These are phyloP conservation scores for Crypturellus undulatus DNA, from an alignment of 2,113 vertebrate species.

Conservation along the genomic window DNA sequence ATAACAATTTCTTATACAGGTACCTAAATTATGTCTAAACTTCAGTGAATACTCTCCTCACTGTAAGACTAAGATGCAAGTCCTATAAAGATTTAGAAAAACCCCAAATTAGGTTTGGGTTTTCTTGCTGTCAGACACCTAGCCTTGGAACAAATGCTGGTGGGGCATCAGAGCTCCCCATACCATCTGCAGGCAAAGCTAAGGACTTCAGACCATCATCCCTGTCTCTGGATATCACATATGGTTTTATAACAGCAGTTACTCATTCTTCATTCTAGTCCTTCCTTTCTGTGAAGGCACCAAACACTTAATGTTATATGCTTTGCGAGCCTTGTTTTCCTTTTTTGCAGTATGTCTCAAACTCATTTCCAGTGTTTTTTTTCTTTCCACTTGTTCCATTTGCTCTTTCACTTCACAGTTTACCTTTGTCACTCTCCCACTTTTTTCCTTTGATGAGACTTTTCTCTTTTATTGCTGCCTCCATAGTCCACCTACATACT, in stretches of 20 bases:
- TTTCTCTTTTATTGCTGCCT: neutral
- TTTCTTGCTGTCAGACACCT: neutral
- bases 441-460: neutral
- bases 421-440: neutral
- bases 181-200: neutral
- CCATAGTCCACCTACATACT: neutral
- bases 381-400: neutral
- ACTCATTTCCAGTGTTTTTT: neutral
- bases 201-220: neutral
- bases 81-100: neutral
- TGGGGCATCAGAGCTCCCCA: neutral
- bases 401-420: neutral
- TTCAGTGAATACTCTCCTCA: neutral
- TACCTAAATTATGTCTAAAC: neutral
- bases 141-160: neutral
- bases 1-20: neutral
- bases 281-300: neutral
- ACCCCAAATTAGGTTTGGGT: neutral
- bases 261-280: neutral
- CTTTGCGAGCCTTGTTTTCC: neutral
- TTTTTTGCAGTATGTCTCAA: neutral
- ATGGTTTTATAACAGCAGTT: neutral
- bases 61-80: neutral
- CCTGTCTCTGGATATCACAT: neutral
- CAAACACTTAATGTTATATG: neutral